These are phyloP conservation scores for Panurus biarmicus DNA, from an alignment of 2,113 vertebrate genomes.

Conservation along the genomic window DNA sequence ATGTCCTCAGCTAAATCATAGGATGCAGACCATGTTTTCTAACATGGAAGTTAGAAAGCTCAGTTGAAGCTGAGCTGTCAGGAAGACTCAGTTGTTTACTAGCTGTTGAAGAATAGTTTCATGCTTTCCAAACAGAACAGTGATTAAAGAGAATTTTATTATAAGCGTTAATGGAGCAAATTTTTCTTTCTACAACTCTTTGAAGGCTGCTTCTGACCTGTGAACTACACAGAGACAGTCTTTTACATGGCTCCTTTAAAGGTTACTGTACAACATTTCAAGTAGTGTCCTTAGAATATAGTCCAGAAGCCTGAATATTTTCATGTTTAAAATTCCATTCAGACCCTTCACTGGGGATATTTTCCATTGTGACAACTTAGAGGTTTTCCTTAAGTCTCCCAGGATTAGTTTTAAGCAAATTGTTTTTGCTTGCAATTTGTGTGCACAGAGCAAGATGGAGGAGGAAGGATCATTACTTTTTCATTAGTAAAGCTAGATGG, in stretches of 20 bases:
- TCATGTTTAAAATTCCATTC: neutral
- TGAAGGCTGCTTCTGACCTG: neutral
- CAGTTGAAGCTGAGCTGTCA: neutral
- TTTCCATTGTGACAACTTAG: neutral
- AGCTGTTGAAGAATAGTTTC: neutral
- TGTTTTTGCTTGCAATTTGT: neutral
- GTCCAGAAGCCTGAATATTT: neutral
- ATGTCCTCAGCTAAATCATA: neutral
- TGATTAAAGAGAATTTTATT: constrained; percentile 6
- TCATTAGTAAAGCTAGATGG: neutral
- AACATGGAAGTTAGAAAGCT: neutral
- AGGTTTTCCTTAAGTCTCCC: neutral
- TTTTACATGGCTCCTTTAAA: neutral
- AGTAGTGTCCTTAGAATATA: neutral
- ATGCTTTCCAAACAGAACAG: neutral
- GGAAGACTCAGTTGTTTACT: neutral
- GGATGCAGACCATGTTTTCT: neutral
- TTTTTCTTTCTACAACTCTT: neutral
- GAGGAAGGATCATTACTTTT: neutral
- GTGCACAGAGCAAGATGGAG: neutral
- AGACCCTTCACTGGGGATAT: neutral
- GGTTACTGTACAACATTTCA: neutral
- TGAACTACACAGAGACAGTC: neutral
- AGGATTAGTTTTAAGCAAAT: neutral
- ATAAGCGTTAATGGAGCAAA: neutral